These are phyloP conservation scores for Apistogramma diplotaenia DNA, from an alignment of 2,113 vertebrate species.

Conservation along the genomic window DNA sequence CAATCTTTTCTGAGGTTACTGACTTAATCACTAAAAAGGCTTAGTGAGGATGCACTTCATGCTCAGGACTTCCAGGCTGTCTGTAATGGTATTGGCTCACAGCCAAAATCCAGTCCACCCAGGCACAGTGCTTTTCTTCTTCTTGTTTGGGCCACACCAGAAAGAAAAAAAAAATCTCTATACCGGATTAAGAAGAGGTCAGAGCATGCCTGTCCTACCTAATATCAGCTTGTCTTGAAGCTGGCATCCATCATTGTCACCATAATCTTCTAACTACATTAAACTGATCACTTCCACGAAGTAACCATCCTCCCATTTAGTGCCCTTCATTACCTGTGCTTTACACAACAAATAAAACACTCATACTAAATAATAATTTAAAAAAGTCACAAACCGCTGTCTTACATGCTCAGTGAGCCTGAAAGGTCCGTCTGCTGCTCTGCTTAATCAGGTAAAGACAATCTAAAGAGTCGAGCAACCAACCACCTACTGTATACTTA, in stretches of 20 bases:
- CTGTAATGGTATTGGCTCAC: neutral
- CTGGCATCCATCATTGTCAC: neutral
- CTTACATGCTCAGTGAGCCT: neutral
- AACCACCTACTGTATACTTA: neutral
- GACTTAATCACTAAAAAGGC: neutral
- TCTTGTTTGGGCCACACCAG: neutral
- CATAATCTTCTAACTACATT: neutral
- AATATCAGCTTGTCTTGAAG: neutral
- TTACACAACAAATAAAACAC: neutral
- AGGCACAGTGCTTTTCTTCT: neutral
- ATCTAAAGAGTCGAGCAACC: neutral
- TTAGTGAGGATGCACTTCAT: neutral
- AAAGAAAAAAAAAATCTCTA: neutral
- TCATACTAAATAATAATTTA: neutral
- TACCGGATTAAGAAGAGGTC: neutral
- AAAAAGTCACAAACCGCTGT: neutral
- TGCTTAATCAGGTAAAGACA: neutral
- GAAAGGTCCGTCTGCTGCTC: neutral
- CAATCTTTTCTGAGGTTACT: neutral
- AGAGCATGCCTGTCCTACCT: neutral
- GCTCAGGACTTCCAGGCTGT: neutral
- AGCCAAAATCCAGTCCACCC: constrained; percentile 1
- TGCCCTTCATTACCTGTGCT: neutral
- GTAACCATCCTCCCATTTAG: neutral
- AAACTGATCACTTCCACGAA: neutral